phyloP scores from a whole-genome alignment of 2,797 vertebrate species.

The Sandelia bainsii region DNA sequence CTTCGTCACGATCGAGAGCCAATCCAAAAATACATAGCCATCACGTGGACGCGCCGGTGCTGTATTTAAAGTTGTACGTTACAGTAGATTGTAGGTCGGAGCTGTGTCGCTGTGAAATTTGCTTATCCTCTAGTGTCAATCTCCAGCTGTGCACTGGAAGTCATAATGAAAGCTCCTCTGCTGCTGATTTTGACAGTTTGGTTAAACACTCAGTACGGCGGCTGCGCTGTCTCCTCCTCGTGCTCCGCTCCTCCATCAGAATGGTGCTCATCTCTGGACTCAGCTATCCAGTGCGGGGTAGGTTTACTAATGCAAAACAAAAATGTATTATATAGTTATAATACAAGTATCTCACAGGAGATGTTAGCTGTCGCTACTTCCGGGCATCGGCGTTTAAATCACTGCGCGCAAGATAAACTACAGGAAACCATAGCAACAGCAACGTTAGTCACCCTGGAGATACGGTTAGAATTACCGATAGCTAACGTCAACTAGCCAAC shows the following conservation, averaged over 20 bases:
- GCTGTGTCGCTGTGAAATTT: rapidly evolving
- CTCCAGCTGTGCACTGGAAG: rapidly evolving
- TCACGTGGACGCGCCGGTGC: background rate
- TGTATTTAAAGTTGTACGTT: conserved; percentile 46
- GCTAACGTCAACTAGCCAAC: too few relatives aligned
- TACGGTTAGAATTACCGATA: too few relatives aligned
- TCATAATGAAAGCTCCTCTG: conserved; percentile 63
- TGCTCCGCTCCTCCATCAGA: conserved; percentile 73
- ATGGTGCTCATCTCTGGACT: conserved; percentile 82
- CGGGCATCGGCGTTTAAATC: background rate
- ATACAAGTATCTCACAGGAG: too few relatives aligned
- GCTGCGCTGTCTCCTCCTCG: background rate
- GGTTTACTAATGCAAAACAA: conserved; percentile 1
- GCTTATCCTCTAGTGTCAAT: rapidly evolving
- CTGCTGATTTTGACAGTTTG: conserved; percentile 54
- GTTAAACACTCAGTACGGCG: background rate
- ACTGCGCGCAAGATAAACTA: background rate
- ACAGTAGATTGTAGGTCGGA: rapidly evolving
- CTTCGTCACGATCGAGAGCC: conserved; percentile 47
- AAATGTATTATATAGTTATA: too few relatives aligned
- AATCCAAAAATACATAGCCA: conserved; percentile 57
- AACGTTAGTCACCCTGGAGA: too few relatives aligned
- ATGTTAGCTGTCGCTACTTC: background rate
- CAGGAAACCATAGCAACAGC: conserved; percentile 9
- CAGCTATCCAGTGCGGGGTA: conserved; percentile 84